These are phyloP conservation scores for Ormyrus thymus DNA, from an alignment of 2,888 invertebrate species.

Conservation along the genomic window DNA sequence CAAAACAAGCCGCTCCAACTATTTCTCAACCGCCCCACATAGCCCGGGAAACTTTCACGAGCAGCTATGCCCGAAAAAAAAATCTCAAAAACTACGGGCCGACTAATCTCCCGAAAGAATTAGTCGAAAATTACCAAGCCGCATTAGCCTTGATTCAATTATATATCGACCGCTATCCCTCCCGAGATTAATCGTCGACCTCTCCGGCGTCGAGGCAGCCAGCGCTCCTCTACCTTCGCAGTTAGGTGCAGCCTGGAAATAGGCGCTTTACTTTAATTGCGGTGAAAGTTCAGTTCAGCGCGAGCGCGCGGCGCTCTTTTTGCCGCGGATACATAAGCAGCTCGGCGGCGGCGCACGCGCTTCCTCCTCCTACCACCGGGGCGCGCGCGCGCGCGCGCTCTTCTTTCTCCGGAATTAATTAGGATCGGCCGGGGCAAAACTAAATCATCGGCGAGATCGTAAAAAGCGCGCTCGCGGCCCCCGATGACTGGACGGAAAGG, in stretches of 20 bases:
- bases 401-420: slow-evolving; percentile 32
- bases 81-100: too few relatives aligned
- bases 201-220: slow-evolving; percentile 46
- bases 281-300: slow-evolving; percentile 65
- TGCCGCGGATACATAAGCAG: too few relatives aligned
- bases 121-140: not conserved
- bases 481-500: slow-evolving; percentile 18
- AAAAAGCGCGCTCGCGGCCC: slow-evolving; percentile 11
- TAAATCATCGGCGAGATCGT: slow-evolving; percentile 35
- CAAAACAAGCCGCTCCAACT: too few relatives aligned
- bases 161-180: slow-evolving; percentile 27
- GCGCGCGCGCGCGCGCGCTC: too few relatives aligned
- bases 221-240: slow-evolving; percentile 61
- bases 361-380: too few relatives aligned
- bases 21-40: too few relatives aligned
- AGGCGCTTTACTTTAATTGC: slow-evolving; percentile 66
- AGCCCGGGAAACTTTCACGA: too few relatives aligned
- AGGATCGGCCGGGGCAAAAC: slow-evolving; percentile 8
- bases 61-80: too few relatives aligned
- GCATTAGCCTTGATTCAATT: slow-evolving; percentile 52
- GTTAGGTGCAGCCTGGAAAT: slow-evolving; percentile 61
- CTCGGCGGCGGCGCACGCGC: too few relatives aligned
- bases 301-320: too few relatives aligned
- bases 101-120: too few relatives aligned
- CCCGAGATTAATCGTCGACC: not conserved